A percentile compares a stretch with the other conserved stretches of the same genome.
Evolutionary conservation across 1,140 invertebrate genomes (phyloP).

Genomic region (Venustaconcha ellipsiformis): DNA sequence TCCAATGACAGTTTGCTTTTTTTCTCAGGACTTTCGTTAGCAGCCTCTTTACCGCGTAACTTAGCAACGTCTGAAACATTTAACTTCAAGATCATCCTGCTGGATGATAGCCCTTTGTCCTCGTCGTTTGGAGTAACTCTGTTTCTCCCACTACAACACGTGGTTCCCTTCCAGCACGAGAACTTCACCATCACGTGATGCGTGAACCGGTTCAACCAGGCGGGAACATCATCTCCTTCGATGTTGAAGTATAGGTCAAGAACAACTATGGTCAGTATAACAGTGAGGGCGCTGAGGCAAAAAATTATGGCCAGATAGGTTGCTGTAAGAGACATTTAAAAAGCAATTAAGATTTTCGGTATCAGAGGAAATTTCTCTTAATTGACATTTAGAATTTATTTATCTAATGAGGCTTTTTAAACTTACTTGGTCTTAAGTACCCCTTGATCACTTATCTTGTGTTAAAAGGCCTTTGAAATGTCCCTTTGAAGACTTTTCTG

Average conservation of each 20-base stretch:
- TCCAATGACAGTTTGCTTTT: neutral
- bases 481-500: neutral
- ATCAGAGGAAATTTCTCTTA: too few relatives aligned
- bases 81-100: neutral
- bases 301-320: constrained; percentile 25
- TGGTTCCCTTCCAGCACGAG: constrained; percentile 8
- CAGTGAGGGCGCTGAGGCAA: constrained; percentile 18
- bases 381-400: neutral
- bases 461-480: neutral
- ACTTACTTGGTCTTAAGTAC: too few relatives aligned
- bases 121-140: neutral
- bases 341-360: too few relatives aligned
- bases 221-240: constrained; percentile 15
- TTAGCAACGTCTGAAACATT: neutral
- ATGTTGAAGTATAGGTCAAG: constrained; percentile 25
- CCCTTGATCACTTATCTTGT: neutral
- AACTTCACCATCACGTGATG: constrained; percentile 8
- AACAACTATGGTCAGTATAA: constrained; percentile 20
- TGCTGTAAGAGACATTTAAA: neutral
- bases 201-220: constrained; percentile 16
- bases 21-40: neutral
- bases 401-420: neutral
- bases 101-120: neutral
- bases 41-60: neutral
- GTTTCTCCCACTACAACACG: neutral